Evolutionary conservation across 2,797 vertebrate genomes (phyloP), one percentile per base, ranked within the genome.

Genomic region (Ispidina picta): DNA sequence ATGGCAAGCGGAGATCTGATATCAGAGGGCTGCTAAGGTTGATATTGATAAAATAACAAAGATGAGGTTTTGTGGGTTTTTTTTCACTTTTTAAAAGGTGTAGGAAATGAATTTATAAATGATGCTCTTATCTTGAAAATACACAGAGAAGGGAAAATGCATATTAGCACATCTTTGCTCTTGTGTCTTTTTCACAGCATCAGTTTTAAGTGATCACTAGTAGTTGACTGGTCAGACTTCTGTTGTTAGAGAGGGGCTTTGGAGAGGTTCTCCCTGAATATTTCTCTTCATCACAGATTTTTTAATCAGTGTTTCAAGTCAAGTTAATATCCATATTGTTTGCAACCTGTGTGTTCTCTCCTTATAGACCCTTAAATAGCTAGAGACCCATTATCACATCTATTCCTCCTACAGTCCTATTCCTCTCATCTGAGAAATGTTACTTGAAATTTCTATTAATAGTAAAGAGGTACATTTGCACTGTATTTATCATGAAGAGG

Each of bases 381-480:
- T 91, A 51, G 85, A 89, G 77, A 84, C 80, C 83, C 74, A 88
- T 95, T 96, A 92, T 86, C 86, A 46, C 71, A 41, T 94, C 87
- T 90, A n/a, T 52, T 91, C 88, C 86, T 89, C 88, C 83, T 86
- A 74, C 91, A 89, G 41, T 81, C 58, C 31, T 80, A 22, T 48
- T 84, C 64, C 81, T 49, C 77, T 62, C 55, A 41, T 79, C 58
- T 74, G 62, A 77, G 83, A 58, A 89, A 86, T 35, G 21, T 48
- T 93, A 68, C 58, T 91, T 88, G 83, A 69, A 86, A 33, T 64
- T 71, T 68, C 69, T 88, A 56, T 92, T 93, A 72, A 80, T 77
- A 93, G 80, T 16, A 43, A 41, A 85, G 52, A 89, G 54, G 71
- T 84, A 58, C 46, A 33, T 92, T 93, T 88, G 56, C 72, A 41